phyloP scores from a whole-genome alignment of 2,113 vertebrate genomes.

The Albula goreensis region DNA sequence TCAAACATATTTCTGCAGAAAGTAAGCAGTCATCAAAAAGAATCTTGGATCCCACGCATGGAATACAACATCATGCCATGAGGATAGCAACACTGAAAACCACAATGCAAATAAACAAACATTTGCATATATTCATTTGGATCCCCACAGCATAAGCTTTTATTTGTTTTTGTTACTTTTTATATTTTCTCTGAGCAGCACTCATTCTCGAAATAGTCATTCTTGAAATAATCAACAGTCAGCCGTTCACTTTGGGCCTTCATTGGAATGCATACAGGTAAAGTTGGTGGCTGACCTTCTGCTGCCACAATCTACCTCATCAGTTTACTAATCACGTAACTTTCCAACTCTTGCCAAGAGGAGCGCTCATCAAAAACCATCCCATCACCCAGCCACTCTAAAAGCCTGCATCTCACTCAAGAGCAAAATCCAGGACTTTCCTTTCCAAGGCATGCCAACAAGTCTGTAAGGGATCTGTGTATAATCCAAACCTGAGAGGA shows the following conservation, averaged over 20 bases:
- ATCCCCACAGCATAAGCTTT: too few relatives aligned
- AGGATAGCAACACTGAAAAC: too few relatives aligned
- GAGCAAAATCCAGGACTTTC: background rate
- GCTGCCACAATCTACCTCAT: background rate
- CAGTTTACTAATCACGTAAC: background rate
- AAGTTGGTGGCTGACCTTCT: background rate
- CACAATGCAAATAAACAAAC: too few relatives aligned
- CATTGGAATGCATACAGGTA: background rate
- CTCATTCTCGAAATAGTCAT: too few relatives aligned
- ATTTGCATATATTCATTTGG: too few relatives aligned
- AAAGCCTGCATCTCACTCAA: background rate
- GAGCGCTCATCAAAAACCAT: conserved; percentile 2
- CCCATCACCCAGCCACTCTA: background rate
- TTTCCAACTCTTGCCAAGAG: background rate
- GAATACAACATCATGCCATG: too few relatives aligned
- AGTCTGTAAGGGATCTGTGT: background rate
- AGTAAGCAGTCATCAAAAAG: too few relatives aligned
- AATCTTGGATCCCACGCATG: too few relatives aligned
- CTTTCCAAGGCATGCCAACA: background rate
- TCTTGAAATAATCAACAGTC: too few relatives aligned
- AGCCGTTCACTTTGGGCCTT: background rate
- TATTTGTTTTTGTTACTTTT: too few relatives aligned
- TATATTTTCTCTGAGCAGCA: too few relatives aligned
- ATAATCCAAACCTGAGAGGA: background rate
- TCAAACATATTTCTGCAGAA: too few relatives aligned